Percentiles rank a stretch among this genome's conserved stretches.
phyloP scores from a whole-genome alignment of 2,888 invertebrate genomes.

The Cryptophagus acutangulus region DNA sequence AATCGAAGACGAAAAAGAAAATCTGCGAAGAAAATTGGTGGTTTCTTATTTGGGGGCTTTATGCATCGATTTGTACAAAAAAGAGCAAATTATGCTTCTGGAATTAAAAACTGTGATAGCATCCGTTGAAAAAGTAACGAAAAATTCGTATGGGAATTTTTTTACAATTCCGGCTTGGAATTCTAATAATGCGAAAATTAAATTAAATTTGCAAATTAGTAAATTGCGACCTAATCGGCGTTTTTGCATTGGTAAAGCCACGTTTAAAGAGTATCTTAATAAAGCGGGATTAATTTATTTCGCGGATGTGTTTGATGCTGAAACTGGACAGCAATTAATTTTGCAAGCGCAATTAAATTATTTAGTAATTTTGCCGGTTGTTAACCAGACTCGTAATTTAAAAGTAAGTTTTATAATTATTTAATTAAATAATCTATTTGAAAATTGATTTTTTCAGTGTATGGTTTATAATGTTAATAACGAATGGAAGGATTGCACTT shows the following conservation, averaged over 20 bases:
- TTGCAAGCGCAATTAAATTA: not conserved
- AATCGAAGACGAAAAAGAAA: constrained; percentile 10
- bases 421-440: not conserved
- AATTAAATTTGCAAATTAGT: too few species aligned
- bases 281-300: constrained; percentile 10
- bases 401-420: constrained; percentile 8
- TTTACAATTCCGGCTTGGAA: constrained; percentile 16
- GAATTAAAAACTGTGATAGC: constrained; percentile 16
- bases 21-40: constrained; percentile 13
- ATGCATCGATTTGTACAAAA: not conserved
- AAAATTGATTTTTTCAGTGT: constrained; percentile 14
- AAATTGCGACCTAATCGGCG: too few species aligned
- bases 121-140: constrained; percentile 14
- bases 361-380: not conserved
- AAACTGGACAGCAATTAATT: not conserved
- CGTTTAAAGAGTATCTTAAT: constrained; percentile 15
- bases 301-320: constrained; percentile 1
- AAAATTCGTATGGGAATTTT: constrained; percentile 11
- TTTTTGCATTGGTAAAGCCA: constrained; percentile 14
- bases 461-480: constrained; percentile 9
- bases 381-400: constrained; percentile 8
- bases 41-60: constrained; percentile 5
- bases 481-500: constrained; percentile 8
- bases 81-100: constrained; percentile 5
- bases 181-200: constrained; percentile 11